Base-by-base conservation (phyloP, 2,888 invertebrate genomes). In the Patella depressa region DNA sequence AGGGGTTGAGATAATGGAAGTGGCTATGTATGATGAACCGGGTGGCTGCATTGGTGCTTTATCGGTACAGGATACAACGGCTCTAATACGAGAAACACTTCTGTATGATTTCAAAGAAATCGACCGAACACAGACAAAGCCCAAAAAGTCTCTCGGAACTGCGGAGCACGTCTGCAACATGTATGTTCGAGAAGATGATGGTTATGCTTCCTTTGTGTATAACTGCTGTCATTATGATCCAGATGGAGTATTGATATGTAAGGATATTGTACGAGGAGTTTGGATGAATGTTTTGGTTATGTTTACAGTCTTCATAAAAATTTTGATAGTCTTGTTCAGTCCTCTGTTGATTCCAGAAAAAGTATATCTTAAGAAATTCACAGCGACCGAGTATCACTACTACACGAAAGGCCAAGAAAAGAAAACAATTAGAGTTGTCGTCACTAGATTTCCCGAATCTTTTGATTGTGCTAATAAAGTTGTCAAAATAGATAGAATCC, bases 241-340 rank as follows among this genome's bases (percentile, higher is more conserved):
- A 5, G 76, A 75, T 5, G 78, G 74, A 7, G 70, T 55, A 53
- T 45, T 79, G 19, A 59, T 45, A 3, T 86, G 86, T 71, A 69
- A 59, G 19, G 79, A 79, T 75, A 72, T 85, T 12, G 71, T 80
- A 12, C 74, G 79, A n/a, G 85, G 85, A 34, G 71, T 81, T 1
- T 85, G 86, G 86, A 80, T 88, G 17, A 74, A 77, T 17, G 57
- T 87, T 19, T 76, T 89, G 24, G 80, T 88, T 59, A 72, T 77
- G n/a, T 76, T 86, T 53, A 82, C 88, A 45, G 72, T 81, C 24
- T 55, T 85, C 3, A 77, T 89, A 19, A 88, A 89, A 76, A 71
- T 87, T 11, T n/a, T 84, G 5, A 83, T 88, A 12, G 75, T 90
- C 17, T 78, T 89, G 54, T 87, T 85, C 74, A 85, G 86, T 77